Base-by-base conservation (phyloP, 23 tunicate genomes). In the Oikopleura dioica region DNA sequence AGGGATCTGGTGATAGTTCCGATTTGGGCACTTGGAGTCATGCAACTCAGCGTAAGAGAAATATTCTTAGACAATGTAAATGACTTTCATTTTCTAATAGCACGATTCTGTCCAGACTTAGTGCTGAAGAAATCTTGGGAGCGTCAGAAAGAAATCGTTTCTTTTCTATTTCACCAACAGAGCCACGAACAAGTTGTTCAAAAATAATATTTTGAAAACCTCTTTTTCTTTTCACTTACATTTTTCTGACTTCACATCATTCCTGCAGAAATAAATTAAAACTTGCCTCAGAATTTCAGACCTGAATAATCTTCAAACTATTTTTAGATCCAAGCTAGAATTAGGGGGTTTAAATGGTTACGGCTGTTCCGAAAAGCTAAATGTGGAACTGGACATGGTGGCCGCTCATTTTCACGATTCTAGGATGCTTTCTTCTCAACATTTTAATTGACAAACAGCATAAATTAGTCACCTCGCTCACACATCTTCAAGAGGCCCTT, bases 141-240 rank as follows among this genome's bases (percentile, higher is more conserved):
- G 26, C 16, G 26, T 12, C 33, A 28, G 2, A 23, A 63, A 63
- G 5, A 63, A 2, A 2, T 63, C 4, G 33, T 63, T 28, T 63
- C 72, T 16, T 63, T 63, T 28, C 72, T 63, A 31, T 63, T 63
- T 28, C 72, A 63, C 26, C 29, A 63, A 12, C 72, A 63, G 26
- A 63, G 72, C 33, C 72, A 63, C 26, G 72, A 63, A 63, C 72
- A 63, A 63, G 26, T 63, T 2, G 72, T 63, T n/a, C n/a, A n/a
- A n/a, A n/a, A n/a, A n/a, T n/a, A n/a, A n/a, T n/a, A n/a, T n/a
- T n/a, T n/a, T n/a, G n/a, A n/a, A n/a, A n/a, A n/a, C n/a, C n/a
- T n/a, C n/a, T n/a, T n/a, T n/a, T n/a, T n/a, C n/a, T n/a, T n/a
- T n/a, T n/a, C n/a, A n/a, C n/a, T n/a, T n/a, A n/a, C n/a, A n/a